Conservation (phyloP, 2,113 vertebrate species). For the Odocoileus hemionus region DNA sequence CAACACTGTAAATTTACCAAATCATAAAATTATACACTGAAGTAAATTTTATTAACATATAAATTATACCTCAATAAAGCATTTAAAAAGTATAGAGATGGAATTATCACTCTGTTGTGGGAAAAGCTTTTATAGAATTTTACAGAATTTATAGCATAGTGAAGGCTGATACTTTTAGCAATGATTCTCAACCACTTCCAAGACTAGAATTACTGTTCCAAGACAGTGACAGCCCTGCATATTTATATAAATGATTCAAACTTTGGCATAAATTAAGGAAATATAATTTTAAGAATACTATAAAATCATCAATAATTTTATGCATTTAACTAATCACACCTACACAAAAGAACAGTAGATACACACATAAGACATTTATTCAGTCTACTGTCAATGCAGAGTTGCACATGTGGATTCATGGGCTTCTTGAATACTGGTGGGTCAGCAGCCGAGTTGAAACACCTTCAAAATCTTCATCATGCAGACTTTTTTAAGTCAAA, state of each 20-base stretch:
- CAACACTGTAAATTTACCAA: not conserved
- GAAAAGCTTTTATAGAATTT: not conserved
- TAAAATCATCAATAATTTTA: not conserved
- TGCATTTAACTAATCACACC: not conserved
- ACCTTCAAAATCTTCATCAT: not conserved
- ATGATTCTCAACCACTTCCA: not conserved
- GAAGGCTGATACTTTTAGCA: not conserved
- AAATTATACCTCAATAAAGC: not conserved
- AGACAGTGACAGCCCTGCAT: not conserved
- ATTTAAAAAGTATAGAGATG: not conserved
- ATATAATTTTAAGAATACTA: not conserved
- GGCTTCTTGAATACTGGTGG: not conserved
- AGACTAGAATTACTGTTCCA: not conserved
- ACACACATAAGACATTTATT: not conserved
- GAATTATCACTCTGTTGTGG: not conserved
- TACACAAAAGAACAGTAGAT: not conserved
- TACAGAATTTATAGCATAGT: not conserved
- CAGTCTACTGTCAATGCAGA: not conserved
- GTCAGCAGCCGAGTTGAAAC: not conserved
- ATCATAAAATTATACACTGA: not conserved
- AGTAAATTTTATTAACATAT: not conserved
- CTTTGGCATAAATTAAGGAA: not conserved
- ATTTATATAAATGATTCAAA: not conserved
- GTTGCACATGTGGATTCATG: not conserved
- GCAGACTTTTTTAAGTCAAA: not conserved